A percentile compares a stretch with the other conserved stretches of the same genome.
Evolutionary conservation across 30 jellyfish, hydroid and myxozoan species (phyloP).

Genomic region (Aurelia aurita): DNA sequence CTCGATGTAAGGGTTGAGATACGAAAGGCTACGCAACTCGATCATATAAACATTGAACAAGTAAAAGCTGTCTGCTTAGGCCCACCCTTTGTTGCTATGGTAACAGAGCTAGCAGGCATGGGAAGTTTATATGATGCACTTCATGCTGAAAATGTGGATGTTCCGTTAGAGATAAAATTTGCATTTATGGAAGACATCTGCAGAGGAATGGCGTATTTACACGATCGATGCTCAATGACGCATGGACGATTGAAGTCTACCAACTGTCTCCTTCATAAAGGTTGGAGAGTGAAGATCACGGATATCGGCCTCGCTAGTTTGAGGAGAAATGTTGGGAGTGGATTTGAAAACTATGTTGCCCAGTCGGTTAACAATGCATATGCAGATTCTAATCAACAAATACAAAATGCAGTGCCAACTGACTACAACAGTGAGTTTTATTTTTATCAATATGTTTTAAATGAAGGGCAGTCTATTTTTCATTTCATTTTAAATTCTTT

Average conservation of each 20-base stretch:
- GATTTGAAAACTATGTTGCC: background rate
- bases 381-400: slow-evolving; percentile 11
- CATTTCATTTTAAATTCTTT: too few species aligned
- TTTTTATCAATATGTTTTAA: too few species aligned
- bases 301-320: slow-evolving; percentile 78
- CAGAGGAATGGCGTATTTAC: slow-evolving; percentile 89
- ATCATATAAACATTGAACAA: slow-evolving; percentile 79
- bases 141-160: slow-evolving; percentile 70
- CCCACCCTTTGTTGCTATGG: slow-evolving; percentile 79
- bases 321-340: slow-evolving; percentile 46
- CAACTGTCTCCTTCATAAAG: slow-evolving; percentile 89
- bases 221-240: slow-evolving; percentile 62
- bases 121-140: slow-evolving; percentile 90
- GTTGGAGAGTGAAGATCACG: slow-evolving; percentile 90
- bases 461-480: too few species aligned
- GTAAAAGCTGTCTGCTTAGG: slow-evolving; percentile 78
- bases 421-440: slow-evolving; percentile 58
- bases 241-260: slow-evolving; percentile 95
- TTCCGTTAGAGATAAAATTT: slow-evolving; percentile 86
- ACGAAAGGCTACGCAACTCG: slow-evolving; percentile 51
- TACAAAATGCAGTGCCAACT: slow-evolving; percentile 20
- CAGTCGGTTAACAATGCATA: background rate
- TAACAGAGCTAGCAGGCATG: slow-evolving; percentile 84
- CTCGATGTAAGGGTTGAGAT: slow-evolving; percentile 76
- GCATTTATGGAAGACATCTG: slow-evolving; percentile 92